These are phyloP conservation scores for Cyaniris semiargus DNA, from an alignment of 2,888 invertebrate species.

Conservation along the genomic window DNA sequence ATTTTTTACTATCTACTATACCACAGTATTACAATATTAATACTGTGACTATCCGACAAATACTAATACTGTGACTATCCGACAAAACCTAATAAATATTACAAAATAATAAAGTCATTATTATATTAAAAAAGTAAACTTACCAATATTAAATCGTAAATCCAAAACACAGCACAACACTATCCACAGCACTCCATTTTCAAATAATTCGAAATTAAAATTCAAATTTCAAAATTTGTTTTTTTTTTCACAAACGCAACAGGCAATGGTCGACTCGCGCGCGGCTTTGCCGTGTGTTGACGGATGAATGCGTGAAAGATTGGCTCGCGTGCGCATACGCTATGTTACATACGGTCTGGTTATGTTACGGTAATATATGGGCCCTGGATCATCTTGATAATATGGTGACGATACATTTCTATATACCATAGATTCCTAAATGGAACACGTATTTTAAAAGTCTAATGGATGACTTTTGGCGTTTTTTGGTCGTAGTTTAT, in stretches of 20 bases:
- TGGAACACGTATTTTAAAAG: no score
- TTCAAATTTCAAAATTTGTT: constrained; percentile 43
- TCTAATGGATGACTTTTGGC: no score
- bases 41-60: no score
- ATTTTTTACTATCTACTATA: not conserved
- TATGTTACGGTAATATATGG: constrained; percentile 55
- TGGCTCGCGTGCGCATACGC: constrained; percentile 49
- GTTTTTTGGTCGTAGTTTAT: no score
- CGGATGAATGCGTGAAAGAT: constrained; percentile 61
- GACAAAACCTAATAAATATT: not conserved
- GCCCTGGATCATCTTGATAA: not conserved
- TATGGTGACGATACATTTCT: not conserved
- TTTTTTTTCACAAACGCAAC: constrained; percentile 41
- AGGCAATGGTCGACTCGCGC: constrained; percentile 52
- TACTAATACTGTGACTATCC: no score
- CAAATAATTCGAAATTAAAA: constrained; percentile 51
- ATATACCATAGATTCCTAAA: no score
- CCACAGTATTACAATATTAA: no score
- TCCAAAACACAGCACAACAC: constrained; percentile 43
- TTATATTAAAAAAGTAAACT: constrained; percentile 34
- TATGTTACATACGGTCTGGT: constrained; percentile 51
- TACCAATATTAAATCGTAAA: constrained; percentile 42
- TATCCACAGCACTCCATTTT: constrained; percentile 38
- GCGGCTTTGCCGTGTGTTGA: constrained; percentile 56
- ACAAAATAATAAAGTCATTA: not conserved